phyloP scores from a whole-genome alignment of 2,888 invertebrate genomes.

The Eueremaeus valkanovi region DNA sequence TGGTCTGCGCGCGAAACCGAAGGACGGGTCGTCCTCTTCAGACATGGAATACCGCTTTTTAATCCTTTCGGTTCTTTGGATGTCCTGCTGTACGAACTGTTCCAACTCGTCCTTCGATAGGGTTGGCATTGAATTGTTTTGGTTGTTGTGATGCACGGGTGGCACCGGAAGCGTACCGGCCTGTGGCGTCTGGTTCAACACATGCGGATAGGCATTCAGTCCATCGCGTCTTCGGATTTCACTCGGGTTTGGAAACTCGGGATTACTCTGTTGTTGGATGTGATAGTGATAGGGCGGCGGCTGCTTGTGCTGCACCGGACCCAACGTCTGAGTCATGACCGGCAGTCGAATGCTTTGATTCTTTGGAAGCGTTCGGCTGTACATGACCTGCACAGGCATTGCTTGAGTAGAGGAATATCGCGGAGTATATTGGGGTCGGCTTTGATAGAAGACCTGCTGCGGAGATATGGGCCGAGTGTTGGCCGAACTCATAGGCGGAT shows the following conservation, averaged over 20 bases:
- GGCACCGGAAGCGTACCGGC: constrained; percentile 19
- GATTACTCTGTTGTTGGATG: constrained; percentile 33
- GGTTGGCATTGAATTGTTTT: not conserved
- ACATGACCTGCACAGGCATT: constrained; percentile 2
- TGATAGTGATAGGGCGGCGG: constrained; percentile 34
- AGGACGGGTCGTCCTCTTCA: constrained; percentile 48
- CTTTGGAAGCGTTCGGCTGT: not conserved
- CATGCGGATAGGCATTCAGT: constrained; percentile 42
- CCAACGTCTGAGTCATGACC: not conserved
- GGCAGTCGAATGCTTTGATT: not conserved
- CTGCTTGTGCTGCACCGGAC: not conserved
- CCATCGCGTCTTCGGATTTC: constrained; percentile 43
- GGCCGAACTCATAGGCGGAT: not conserved
- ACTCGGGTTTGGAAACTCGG: constrained; percentile 43
- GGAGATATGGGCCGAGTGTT: constrained; percentile 1
- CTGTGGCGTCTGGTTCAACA: constrained; percentile 32
- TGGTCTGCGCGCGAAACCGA: constrained; percentile 48
- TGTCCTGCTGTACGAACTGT: constrained; percentile 46
- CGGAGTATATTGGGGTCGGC: constrained; percentile 1
- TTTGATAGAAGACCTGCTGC: not conserved
- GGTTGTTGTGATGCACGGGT: not conserved
- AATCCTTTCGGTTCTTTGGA: constrained; percentile 46
- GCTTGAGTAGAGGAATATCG: not conserved
- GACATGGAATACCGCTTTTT: constrained; percentile 47
- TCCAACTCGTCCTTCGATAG: constrained; percentile 46